Evolutionary conservation across 2,888 invertebrate genomes (phyloP), one percentile per base, ranked within the genome.

Genomic region (Ophion slaviceki): DNA sequence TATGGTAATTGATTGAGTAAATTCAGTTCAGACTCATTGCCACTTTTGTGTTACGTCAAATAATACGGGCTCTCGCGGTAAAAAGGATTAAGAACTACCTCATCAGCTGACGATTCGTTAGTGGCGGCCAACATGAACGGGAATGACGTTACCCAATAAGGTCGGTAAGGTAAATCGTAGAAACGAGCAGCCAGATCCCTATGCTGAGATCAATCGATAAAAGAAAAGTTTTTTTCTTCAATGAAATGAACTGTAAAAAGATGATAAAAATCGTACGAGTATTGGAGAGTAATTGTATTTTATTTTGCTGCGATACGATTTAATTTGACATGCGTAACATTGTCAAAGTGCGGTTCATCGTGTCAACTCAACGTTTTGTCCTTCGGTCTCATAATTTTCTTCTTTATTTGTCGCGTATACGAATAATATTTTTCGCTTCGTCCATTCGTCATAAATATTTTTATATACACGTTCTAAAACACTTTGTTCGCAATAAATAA

Each of bases 381-480:
- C 11, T 70, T 68, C 14, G 24, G n/a, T 64, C 59, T 57, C 64
- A 57, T 57, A 20, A 36, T 68, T 62, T 14, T 40, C 36, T 57
- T 68, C n/a, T 72, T 77, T 76, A 64, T 45, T 32, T 28, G 36
- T 71, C 67, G 40, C 62, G 32, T 68, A 45, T 36, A 77, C 75
- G 70, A 70, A 80, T 47, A 64, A 71, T 24, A 77, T 64, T 28
- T 62, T 78, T 47, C 62, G 14, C 53, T 36, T 77, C 24, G 24
- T 70, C 62, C 68, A 72, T 77, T 40, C 57, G 28, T 77, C 81
- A 71, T 77, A 87, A 86, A 83, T 87, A 87, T 82, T 74, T 85
- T 82, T 85, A 87, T 87, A 85, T 80, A 85, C 68, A 85, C 68
- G 59, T 82, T 84, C 85, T 86, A 85, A 84, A 82, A 87, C 82